phyloP scores from a whole-genome alignment of 1,140 invertebrate genomes.

The Trichomalopsis sarcophagae region DNA sequence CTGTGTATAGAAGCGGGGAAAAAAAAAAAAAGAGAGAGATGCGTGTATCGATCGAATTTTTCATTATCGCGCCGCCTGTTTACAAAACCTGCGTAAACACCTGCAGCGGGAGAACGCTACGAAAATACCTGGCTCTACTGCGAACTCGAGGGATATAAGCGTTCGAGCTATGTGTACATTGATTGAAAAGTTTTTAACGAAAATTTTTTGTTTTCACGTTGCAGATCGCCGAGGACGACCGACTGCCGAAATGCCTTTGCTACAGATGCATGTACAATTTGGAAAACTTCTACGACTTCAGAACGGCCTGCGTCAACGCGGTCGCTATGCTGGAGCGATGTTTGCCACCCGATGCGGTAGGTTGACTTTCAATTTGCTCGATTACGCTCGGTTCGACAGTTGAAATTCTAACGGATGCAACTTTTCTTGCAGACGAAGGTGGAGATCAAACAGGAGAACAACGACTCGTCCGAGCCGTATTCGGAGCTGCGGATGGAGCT shows the following conservation, averaged over 20 bases:
- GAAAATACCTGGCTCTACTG: too few relatives aligned
- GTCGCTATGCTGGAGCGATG: conserved; percentile 70
- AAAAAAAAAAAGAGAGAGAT: too few relatives aligned
- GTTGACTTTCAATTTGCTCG: background rate
- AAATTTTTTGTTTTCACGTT: conserved; percentile 49
- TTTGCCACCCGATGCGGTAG: conserved; percentile 63
- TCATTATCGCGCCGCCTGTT: too few relatives aligned
- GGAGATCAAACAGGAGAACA: conserved; percentile 41
- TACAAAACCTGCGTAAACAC: too few relatives aligned
- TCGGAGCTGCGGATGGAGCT: conserved; percentile 63
- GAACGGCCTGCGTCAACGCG: conserved; percentile 74
- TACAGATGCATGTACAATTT: conserved; percentile 76
- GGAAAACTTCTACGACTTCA: conserved; percentile 76
- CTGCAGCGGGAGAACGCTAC: too few relatives aligned
- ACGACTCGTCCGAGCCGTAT: conserved; percentile 54
- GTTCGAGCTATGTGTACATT: too few relatives aligned
- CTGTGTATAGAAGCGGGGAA: too few relatives aligned
- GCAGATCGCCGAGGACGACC: conserved; percentile 73
- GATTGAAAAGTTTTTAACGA: too few relatives aligned
- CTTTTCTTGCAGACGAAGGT: conserved; percentile 10
- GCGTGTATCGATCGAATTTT: too few relatives aligned
- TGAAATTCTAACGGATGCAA: background rate
- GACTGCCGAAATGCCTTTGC: conserved; percentile 74
- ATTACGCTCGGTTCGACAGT: background rate
- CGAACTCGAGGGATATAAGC: too few relatives aligned